phyloP scores from a whole-genome alignment of 1,140 invertebrate genomes.

The Neodiprion virginianus region DNA sequence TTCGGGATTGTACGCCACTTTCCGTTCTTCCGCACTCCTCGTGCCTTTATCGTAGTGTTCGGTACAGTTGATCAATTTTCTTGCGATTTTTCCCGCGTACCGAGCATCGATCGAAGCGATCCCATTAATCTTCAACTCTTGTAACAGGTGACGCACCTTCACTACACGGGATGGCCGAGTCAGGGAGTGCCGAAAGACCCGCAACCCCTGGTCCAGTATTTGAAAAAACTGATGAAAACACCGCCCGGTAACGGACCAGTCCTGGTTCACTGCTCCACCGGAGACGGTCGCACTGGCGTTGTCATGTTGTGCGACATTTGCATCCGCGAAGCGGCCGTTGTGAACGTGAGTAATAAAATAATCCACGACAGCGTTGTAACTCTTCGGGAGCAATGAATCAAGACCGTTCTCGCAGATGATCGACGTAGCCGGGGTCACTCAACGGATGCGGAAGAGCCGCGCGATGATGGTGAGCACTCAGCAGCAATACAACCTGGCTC shows the following conservation, averaged over 20 bases:
- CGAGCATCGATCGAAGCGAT: no score
- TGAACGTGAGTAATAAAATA: constrained; percentile 24
- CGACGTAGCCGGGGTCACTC: constrained; percentile 38
- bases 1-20: no score
- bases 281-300: constrained; percentile 75
- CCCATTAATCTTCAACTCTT: no score
- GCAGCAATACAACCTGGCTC: constrained; percentile 47
- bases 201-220: constrained; percentile 72
- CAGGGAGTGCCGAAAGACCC: constrained; percentile 84
- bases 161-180: constrained; percentile 99
- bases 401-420: constrained; percentile 29
- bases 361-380: not conserved
- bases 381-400: no score
- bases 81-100: no score
- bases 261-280: constrained; percentile 79
- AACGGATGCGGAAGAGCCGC: constrained; percentile 35
- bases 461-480: constrained; percentile 50
- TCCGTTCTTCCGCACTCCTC: no score
- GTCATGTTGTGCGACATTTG: constrained; percentile 65
- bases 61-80: no score
- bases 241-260: constrained; percentile 88
- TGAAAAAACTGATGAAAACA: constrained; percentile 68
- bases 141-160: constrained; percentile 90
- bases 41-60: no score
- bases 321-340: constrained; percentile 39